These are phyloP conservation scores for Dusona sp. DNA, from an alignment of 2,888 invertebrate genomes.

Conservation along the genomic window DNA sequence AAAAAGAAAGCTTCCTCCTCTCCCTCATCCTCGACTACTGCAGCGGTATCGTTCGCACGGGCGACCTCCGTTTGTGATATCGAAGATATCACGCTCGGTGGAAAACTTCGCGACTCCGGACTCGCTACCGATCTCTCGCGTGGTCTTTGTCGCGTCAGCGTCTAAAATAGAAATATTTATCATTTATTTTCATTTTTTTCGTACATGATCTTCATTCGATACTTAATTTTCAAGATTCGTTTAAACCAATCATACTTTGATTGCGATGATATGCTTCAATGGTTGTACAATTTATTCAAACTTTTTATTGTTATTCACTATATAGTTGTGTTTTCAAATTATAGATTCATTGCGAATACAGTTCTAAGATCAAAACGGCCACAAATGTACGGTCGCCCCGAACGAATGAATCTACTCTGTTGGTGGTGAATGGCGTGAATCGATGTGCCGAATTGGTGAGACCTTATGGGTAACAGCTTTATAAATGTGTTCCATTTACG, in stretches of 20 bases:
- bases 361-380: background rate
- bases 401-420: background rate
- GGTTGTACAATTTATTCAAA: background rate
- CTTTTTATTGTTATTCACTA: background rate
- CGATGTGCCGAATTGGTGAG: conserved; percentile 59
- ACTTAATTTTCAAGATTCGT: background rate
- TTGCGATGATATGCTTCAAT: background rate
- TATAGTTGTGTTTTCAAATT: background rate
- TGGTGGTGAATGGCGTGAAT: conserved; percentile 39
- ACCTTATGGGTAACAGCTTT: conserved; percentile 49
- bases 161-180: conserved; percentile 81
- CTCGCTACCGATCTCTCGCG: conserved; percentile 87
- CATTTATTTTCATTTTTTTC: background rate
- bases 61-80: conserved; percentile 69
- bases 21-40: conserved; percentile 85
- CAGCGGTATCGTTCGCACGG: conserved; percentile 73
- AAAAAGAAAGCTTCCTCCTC: conserved; percentile 87
- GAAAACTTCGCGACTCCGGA: conserved; percentile 91
- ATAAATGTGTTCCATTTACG: conserved; percentile 62
- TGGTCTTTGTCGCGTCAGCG: conserved; percentile 88
- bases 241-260: background rate
- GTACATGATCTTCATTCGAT: background rate
- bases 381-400: background rate
- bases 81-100: conserved; percentile 83
- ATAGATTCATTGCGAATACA: background rate